Conservation (phyloP, 1,140 invertebrate species). For the Heterodera carotae region DNA sequence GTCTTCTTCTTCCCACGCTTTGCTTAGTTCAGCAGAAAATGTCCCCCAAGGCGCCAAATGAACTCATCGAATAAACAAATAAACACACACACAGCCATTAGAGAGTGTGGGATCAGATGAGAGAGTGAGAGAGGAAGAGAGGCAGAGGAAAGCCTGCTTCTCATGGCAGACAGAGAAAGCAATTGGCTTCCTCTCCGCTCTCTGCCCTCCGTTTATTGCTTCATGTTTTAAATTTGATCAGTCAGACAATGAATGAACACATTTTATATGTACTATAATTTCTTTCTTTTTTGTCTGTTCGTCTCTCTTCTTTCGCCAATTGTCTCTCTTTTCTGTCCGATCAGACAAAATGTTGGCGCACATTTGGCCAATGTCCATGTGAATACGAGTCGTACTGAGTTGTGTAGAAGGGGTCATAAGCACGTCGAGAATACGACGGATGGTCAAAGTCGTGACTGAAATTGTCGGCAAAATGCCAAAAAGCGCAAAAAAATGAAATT, state of each 20-base stretch:
- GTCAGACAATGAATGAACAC: not conserved
- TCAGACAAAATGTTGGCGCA: slow-evolving; percentile 30
- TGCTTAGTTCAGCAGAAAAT: not conserved
- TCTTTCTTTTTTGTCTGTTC: not conserved
- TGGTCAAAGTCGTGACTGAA: slow-evolving; percentile 30
- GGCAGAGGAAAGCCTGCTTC: not conserved
- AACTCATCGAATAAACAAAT: not conserved
- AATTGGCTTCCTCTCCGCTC: not conserved
- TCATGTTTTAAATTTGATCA: not conserved
- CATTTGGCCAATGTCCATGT: slow-evolving; percentile 23
- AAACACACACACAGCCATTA: not conserved
- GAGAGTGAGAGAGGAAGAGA: not conserved
- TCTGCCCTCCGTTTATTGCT: not conserved
- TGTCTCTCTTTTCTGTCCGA: too few relatives aligned
- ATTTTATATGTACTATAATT: not conserved
- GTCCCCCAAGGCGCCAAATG: not conserved
- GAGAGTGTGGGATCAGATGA: not conserved
- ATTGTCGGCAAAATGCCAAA: not conserved
- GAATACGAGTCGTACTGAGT: slow-evolving; percentile 18
- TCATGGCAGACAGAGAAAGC: not conserved
- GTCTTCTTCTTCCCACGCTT: slow-evolving; percentile 8
- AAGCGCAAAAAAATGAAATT: not conserved
- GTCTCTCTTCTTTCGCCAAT: slow-evolving; percentile 1
- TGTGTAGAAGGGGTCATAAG: slow-evolving; percentile 25
- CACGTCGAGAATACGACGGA: slow-evolving; percentile 26